Conservation (phyloP, 2,888 invertebrate species). For the Sinohyriopsis cumingii region DNA sequence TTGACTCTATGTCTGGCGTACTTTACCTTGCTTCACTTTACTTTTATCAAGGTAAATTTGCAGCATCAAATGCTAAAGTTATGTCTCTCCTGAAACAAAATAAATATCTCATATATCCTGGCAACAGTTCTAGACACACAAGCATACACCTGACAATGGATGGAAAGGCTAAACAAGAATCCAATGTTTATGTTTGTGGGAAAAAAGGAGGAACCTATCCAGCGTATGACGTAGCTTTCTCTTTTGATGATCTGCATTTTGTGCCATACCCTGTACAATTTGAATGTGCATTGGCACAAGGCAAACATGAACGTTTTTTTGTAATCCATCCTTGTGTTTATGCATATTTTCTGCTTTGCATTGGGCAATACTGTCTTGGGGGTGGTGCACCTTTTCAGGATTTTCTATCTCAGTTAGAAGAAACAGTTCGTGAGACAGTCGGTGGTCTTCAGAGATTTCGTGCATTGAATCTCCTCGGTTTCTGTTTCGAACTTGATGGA, state of each 20-base stretch:
- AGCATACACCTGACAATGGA: not conserved
- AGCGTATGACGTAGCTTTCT: constrained; percentile 11
- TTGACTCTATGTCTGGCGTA: too few species aligned
- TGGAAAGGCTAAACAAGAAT: not conserved
- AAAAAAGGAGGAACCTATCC: too few species aligned
- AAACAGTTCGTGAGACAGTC: constrained; percentile 1
- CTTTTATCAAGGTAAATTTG: too few species aligned
- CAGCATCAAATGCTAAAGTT: too few species aligned
- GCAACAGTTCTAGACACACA: not conserved
- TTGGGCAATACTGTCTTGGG: not conserved
- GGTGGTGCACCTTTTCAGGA: not conserved
- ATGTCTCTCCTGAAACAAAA: not conserved
- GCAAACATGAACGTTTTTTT: constrained; percentile 1
- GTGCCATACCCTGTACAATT: constrained; percentile 14
- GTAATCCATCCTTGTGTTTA: constrained; percentile 15
- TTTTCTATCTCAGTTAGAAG: constrained; percentile 1
- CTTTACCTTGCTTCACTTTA: too few species aligned
- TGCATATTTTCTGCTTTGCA: constrained; percentile 5
- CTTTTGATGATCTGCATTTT: constrained; percentile 4
- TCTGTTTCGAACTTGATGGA: constrained; percentile 9
- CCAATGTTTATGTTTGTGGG: too few species aligned
- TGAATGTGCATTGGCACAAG: constrained; percentile 12
- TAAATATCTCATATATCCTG: not conserved
- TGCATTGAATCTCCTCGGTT: constrained; percentile 11
- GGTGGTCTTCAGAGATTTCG: not conserved